A percentile compares a stretch with the other conserved stretches of the same genome.
These are phyloP conservation scores for Sisor rabdophorus DNA, from an alignment of 2,113 vertebrate species.

Conservation along the genomic window DNA sequence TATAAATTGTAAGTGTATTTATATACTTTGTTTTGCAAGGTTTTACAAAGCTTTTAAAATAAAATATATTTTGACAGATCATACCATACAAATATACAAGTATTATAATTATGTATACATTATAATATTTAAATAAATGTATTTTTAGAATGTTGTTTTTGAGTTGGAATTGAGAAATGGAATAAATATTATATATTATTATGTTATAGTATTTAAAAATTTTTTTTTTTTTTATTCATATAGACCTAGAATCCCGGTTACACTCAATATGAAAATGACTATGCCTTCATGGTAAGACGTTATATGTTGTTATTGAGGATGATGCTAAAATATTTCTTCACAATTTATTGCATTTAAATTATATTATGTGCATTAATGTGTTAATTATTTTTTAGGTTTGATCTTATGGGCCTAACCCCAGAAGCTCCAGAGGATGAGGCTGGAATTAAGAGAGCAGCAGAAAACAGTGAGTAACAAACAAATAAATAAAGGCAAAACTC, in stretches of 20 bases:
- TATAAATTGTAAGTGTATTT: background rate
- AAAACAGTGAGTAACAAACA: constrained; percentile 78
- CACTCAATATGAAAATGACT: constrained; percentile 88
- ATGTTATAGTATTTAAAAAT: background rate
- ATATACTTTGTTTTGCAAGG: background rate
- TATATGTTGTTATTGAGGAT: background rate
- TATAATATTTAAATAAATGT: too few species aligned
- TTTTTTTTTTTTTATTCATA: background rate
- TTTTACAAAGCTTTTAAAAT: background rate
- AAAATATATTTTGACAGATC: too few species aligned
- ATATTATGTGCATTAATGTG: background rate
- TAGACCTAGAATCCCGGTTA: constrained; percentile 90
- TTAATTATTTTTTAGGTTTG: constrained; percentile 77
- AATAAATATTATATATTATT: too few species aligned
- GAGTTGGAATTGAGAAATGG: too few species aligned
- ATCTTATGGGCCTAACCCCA: constrained; percentile 88
- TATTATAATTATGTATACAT: too few species aligned
- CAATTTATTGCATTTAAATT: background rate
- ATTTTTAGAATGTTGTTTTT: too few species aligned
- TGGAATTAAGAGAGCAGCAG: constrained; percentile 95
- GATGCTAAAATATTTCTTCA: background rate
- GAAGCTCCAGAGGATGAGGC: constrained; percentile 88
- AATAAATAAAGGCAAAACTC: background rate
- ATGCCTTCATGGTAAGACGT: constrained; percentile 93
- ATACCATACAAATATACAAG: too few species aligned